Evolutionary conservation across 92 coral and sea anemone genomes (phyloP), one percentile per base, ranked within the genome.

Genomic region (Micromussa lordhowensis): DNA sequence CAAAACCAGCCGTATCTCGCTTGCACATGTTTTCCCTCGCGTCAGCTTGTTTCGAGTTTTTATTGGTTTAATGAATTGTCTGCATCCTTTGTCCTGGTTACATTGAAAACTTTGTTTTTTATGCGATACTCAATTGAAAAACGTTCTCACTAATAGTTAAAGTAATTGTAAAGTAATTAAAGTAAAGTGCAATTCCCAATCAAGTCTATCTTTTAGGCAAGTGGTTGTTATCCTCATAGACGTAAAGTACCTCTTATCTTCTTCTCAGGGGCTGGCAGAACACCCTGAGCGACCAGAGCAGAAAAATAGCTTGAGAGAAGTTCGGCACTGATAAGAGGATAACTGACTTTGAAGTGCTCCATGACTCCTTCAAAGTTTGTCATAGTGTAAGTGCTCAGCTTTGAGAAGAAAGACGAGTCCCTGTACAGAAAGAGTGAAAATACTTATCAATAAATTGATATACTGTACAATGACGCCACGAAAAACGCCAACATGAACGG

Each of bases 281-380:
- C 85, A 77, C 84, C 86, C 51, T 85, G 96, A 15, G 89, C 89
- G 49, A 86, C 96, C 26, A 95, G 94, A 34, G 95, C 80, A 55
- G 82, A 89, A 80, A 95, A 91, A 86, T 95, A 95, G 28, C 38
- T 85, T 59, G 93, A 89, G 57, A 95, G 93, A 76, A 95, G 95
- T 19, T 90, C 91, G 80, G 90, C 85, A 79, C 81, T 92, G 85
- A 93, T 79, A 57, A 92, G 88, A 4, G 98, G 96, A 72, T 84
- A 95, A 74, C 89, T 94, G 86, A 87, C 93, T 89, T 95, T 93
- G 19, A 93, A 95, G 40, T 85, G 95, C 32, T 94, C 91, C 96
- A 95, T 85, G 18, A 88, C 89, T n/a, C 55, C 88, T 22, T 93
- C 92, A 80, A 95, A 90, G 73, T 95, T 95, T 29, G 85, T 85